phyloP scores from a whole-genome alignment of 2,888 invertebrate species.

The Caenorhabditis sp. region DNA sequence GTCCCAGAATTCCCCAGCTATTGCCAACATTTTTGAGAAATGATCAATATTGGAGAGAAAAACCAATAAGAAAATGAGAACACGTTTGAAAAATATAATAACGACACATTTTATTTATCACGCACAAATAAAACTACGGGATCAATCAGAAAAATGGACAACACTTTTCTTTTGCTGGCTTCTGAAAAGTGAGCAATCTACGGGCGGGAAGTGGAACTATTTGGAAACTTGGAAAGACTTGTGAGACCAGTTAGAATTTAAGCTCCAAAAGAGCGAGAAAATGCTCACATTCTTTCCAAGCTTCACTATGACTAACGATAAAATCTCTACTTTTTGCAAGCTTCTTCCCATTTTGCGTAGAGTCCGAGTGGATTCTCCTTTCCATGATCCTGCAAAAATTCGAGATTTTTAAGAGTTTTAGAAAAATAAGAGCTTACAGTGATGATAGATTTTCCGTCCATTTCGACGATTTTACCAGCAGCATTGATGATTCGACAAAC shows the following conservation, averaged over 20 bases:
- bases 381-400: slow-evolving; percentile 40
- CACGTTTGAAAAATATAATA: not conserved
- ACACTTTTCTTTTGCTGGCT: not conserved
- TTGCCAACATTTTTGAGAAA: not conserved
- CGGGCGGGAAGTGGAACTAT: too few species aligned
- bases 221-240: too few species aligned
- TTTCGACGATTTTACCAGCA: slow-evolving; percentile 72
- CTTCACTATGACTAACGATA: too few species aligned
- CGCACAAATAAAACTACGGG: not conserved
- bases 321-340: slow-evolving; percentile 22
- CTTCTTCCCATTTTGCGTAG: slow-evolving; percentile 51
- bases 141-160: not conserved
- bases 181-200: not conserved
- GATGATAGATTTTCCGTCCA: slow-evolving; percentile 68
- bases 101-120: not conserved
- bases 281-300: too few species aligned
- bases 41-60: not conserved
- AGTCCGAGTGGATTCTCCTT: slow-evolving; percentile 45
- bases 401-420: too few species aligned
- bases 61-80: not conserved
- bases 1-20: not conserved
- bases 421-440: not conserved
- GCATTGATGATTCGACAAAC: slow-evolving; percentile 73
- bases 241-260: too few species aligned
- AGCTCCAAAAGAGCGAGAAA: not conserved